Percentiles rank a stretch among this genome's conserved stretches.
phyloP scores from a whole-genome alignment of 64 coral and sea anemone genomes.

The Cladopsammia gracilis region DNA sequence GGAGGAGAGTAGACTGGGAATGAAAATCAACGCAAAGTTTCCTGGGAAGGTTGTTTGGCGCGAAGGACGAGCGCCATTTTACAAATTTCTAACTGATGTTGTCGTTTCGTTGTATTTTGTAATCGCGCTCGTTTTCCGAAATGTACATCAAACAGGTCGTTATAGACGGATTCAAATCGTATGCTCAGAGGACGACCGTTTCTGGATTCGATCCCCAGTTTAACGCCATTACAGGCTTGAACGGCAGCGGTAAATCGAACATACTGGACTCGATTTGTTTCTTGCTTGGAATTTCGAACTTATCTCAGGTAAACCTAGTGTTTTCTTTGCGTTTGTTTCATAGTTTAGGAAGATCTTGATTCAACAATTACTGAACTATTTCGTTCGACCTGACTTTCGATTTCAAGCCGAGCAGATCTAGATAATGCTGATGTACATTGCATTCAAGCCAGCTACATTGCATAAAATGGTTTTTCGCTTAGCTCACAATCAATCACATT shows the following conservation, averaged over 20 bases:
- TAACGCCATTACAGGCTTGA: slow-evolving; percentile 98
- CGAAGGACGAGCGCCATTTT: slow-evolving; percentile 61
- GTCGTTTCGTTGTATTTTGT: not conserved
- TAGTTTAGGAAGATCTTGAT: not conserved
- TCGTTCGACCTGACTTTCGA: not conserved
- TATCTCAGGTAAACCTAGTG: slow-evolving; percentile 80
- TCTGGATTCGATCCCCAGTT: slow-evolving; percentile 95
- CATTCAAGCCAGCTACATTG: too few relatives aligned
- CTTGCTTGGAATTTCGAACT: slow-evolving; percentile 96
- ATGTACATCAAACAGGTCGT: slow-evolving; percentile 98
- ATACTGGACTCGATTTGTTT: slow-evolving; percentile 99
- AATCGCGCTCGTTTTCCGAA: slow-evolving; percentile 20
- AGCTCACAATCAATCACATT: too few relatives aligned
- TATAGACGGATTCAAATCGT: slow-evolving; percentile 98
- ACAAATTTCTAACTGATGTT: slow-evolving; percentile 49
- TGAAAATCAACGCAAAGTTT: not conserved
- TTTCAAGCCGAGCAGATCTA: not conserved
- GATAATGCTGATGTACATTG: too few relatives aligned
- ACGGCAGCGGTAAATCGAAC: slow-evolving; percentile 98
- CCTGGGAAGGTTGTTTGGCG: slow-evolving; percentile 69
- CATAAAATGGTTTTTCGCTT: too few relatives aligned
- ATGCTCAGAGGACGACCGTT: slow-evolving; percentile 92
- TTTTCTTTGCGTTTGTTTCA: not conserved
- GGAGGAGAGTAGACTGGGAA: not conserved
- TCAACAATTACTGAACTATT: too few relatives aligned